Evolutionary conservation across 2,113 vertebrate genomes (phyloP), one percentile per base, ranked within the genome.

Genomic region (Gorsachius goisagi): DNA sequence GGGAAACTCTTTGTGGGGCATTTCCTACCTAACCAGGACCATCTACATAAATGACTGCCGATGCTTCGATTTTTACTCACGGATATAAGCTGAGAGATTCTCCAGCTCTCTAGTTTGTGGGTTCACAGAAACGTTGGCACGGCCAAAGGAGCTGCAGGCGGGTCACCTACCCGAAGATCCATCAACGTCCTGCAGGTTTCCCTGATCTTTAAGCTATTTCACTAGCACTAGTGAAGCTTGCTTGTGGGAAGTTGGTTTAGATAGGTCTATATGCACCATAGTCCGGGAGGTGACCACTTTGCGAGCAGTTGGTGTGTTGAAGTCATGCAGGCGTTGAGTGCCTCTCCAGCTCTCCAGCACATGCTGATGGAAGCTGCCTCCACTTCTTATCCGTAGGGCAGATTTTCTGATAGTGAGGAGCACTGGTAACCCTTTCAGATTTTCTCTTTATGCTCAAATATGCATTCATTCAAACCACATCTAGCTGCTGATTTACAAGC

Each of bases 401-500:
- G 64, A 82, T 91, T 56, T 93, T 67, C 33, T 50, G 62, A 73
- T 2, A 64, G 58, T 39, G 35, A 73, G 83, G 45, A 77, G 58
- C 55, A 17, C 72, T 27, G n/a, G 49, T 12, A 92, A 73, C 37
- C 30, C 62, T 45, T 79, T 58, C 56, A 28, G 39, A 81, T 75
- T 72, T 78, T 68, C 45, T 60, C 59, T 66, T 86, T 63, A 41
- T 59, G 75, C 72, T 71, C 47, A 67, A 90, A 91, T 20, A 47
- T 20, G 16, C 45, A 74, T 52, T 60, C 72, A 67, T 84, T 93
- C 77, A 62, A 74, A 69, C 26, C 77, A 74, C 63, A 77, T 55
- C 71, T 23, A 45, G 45, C n/a, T 59, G 71, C 63, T 89, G 89
- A 93, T 95, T 93, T 85, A 92, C 67, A 88, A 91, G 85, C 58